Base-by-base conservation (phyloP, 2,113 vertebrate genomes). In the Nematolebias whitei region DNA sequence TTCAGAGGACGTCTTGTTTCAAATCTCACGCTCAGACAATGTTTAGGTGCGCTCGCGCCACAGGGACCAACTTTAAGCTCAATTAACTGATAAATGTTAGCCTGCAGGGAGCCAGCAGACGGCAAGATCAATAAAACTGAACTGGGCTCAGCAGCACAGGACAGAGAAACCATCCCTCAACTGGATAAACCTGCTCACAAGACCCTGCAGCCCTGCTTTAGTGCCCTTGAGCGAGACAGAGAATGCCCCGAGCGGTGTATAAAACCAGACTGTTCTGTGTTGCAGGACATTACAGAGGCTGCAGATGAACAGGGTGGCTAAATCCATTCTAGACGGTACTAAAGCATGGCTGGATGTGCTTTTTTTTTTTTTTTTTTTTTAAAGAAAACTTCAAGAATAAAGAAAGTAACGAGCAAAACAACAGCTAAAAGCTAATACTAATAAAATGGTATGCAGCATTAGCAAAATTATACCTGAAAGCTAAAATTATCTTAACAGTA, bases 11-110 rank as follows among this genome's bases (percentile, higher is more conserved):
- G 2, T 43, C 48, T 80, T 84, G 45, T 82, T 79, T 69, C 14
- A 11, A 66, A 47, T 23, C 61, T 8, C 18, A 44, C 44, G 22
- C 10, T 13, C 61, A 55, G 50, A 58, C 58, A 12, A 0, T 63
- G 79, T 84, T 63, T 77, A 85, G 65, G n/a, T 35, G 53, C 19
- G 32, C 47, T 66, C 18, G 51, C 11, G 73, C 78, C 69, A 76
- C 82, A 43, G 62, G 43, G 71, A 76, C 66, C 51, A 53, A 63
- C 83, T 79, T 80, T 58, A 76, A 74, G 79, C 79, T 77, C 78
- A 87, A 88, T 88, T 86, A 90, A 80, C 75, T 88, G 78, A 87
- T 82, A 85, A 59, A 80, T 79, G 82, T 68, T 74, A 12, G 71
- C 73, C 79, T 53, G 78, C 82, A 63, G 78, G 68, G 84, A 82